Conservation (phyloP, 1,140 invertebrate species). For the Papilio aristodemus region DNA sequence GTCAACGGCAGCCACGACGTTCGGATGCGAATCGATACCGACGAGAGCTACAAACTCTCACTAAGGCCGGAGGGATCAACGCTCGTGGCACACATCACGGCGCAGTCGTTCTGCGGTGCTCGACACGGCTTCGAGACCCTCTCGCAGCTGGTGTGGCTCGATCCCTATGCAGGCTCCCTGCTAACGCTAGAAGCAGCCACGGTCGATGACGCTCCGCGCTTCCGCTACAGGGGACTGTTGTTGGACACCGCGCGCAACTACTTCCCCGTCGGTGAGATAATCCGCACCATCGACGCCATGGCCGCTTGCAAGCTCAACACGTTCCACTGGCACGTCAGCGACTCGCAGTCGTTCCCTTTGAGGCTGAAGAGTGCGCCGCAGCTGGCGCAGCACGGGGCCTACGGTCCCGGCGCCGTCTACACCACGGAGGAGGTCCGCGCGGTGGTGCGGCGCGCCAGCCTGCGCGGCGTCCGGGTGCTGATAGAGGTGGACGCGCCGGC, state of each 20-base stretch:
- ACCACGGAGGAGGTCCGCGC: slow-evolving; percentile 84
- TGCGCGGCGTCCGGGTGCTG: slow-evolving; percentile 86
- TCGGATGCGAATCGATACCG: slow-evolving; percentile 84
- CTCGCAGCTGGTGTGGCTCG: slow-evolving; percentile 89
- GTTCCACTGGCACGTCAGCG: slow-evolving; percentile 92
- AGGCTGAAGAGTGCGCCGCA: slow-evolving; percentile 85
- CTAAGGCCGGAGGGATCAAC: slow-evolving; percentile 79
- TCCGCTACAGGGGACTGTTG: slow-evolving; percentile 86
- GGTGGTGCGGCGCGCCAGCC: slow-evolving; percentile 84
- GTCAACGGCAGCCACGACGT: slow-evolving; percentile 77
- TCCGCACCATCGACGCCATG: slow-evolving; percentile 88
- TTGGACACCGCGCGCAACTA: slow-evolving; percentile 90
- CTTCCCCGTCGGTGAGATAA: slow-evolving; percentile 85
- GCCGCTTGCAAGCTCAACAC: slow-evolving; percentile 90
- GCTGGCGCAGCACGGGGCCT: slow-evolving; percentile 88
- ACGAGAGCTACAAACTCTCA: slow-evolving; percentile 87
- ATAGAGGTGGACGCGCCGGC: slow-evolving; percentile 90
- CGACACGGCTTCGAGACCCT: slow-evolving; percentile 90
- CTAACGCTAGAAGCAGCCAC: slow-evolving; percentile 82
- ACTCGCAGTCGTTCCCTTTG: slow-evolving; percentile 91
- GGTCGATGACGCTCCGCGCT: slow-evolving; percentile 82
- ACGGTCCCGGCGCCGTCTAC: slow-evolving; percentile 86
- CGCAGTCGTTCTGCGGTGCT: slow-evolving; percentile 87
- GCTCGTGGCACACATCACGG: slow-evolving; percentile 83
- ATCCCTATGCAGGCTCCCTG: slow-evolving; percentile 82